Base-by-base conservation (phyloP, 2,888 invertebrate species). In the Oligia strigilis region DNA sequence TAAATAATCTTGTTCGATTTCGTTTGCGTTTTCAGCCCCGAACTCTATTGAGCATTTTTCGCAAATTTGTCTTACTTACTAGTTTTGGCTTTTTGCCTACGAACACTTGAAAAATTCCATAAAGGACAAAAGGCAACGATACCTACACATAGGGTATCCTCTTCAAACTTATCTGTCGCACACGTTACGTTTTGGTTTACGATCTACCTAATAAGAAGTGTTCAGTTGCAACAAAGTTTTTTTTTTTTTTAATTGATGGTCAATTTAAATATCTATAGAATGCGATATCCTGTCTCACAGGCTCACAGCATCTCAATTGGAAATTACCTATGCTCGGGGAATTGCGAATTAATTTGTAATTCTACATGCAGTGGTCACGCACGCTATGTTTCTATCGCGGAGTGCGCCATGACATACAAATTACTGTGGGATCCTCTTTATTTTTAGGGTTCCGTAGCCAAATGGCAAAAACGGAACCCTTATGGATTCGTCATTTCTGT, bases 261-360 rank as follows among this genome's bases (percentile, higher is more conserved):
- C 13, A 58, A 64, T 77, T 52, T 62, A 75, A 52, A 71, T 36
- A 36, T 4, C 4, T 13, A 49, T n/a, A 19, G 60, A 76, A 72
- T 83, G 4, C 58, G 6, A 62, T 69, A 69, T 69, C 69, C 62
- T 79, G 55, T 49, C 40, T 62, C 62, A 76, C 82, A 70, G 55
- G 49, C 46, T 76, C 62, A 76, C 82, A 77, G 78, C 73, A 78
- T 88, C 86, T 75, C 64, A 77, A 81, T 83, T 62, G 88, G 72
- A 84, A 69, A 80, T 78, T 55, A 40, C 40, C 40, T 40, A 80
- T 77, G 72, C 75, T 70, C 17, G 76, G 49, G 2, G 79, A 88
- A 87, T 85, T 62, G 46, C 40, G 74, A 86, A 80, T 85, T 80
- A 72, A 80, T 87, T 78, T 74, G 65, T 74, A 66, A 80, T 84